A percentile compares a stretch with the other conserved stretches of the same genome.
Conservation (phyloP, 2,113 vertebrate species). For the Chaetodon auriga region DNA sequence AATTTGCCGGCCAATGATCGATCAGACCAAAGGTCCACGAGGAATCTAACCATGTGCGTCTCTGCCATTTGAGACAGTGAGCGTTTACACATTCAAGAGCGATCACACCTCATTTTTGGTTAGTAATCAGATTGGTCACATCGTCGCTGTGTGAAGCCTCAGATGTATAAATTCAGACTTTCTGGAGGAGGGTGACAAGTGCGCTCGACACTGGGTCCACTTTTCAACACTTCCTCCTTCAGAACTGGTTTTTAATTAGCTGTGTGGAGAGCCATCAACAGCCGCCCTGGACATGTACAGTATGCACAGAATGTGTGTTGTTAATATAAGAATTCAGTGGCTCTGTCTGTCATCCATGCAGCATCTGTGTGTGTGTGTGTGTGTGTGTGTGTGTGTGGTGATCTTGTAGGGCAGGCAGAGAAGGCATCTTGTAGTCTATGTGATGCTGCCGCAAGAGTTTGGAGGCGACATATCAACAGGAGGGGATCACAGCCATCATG, state of each 20-base stretch:
- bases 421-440: conserved; percentile 58
- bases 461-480: conserved; percentile 79
- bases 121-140: conserved; percentile 34
- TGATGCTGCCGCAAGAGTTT: conserved; percentile 64
- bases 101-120: conserved; percentile 24
- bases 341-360: conserved; percentile 20
- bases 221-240: conserved; percentile 25
- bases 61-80: not conserved
- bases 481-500: conserved; percentile 85
- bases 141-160: conserved; percentile 11
- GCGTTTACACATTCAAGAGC: conserved; percentile 11
- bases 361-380: not conserved
- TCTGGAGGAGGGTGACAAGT: conserved; percentile 33
- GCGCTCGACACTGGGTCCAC: not conserved
- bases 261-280: conserved; percentile 36
- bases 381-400: not conserved
- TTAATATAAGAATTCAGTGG: not conserved
- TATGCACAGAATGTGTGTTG: not conserved
- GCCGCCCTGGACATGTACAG: conserved; percentile 29
- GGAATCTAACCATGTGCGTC: not conserved
- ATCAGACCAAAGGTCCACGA: conserved; percentile 6
- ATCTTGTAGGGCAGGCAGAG: conserved; percentile 44
- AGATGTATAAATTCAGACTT: conserved; percentile 27
- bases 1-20: not conserved
- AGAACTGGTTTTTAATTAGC: conserved; percentile 55